Conservation (phyloP, 2,888 invertebrate species). For the Callyntrura sp. region DNA sequence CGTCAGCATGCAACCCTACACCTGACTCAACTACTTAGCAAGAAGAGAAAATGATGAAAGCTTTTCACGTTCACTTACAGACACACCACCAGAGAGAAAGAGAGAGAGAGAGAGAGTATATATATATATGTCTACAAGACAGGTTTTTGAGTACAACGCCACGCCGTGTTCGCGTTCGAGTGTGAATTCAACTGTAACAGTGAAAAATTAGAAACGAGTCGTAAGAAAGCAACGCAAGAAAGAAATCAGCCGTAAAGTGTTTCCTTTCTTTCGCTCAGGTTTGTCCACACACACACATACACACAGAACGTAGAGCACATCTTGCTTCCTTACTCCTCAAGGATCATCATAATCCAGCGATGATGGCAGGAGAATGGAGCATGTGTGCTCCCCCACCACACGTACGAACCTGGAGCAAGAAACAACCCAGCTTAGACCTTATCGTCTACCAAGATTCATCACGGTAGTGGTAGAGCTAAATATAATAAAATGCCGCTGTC, state of each 20-base stretch:
- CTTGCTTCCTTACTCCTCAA: neutral
- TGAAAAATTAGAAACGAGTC: neutral
- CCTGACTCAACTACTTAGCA: neutral
- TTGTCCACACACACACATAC: no score
- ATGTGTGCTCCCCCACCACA: no score
- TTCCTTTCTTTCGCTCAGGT: neutral
- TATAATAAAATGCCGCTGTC: no score
- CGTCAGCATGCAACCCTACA: neutral
- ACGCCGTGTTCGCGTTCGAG: no score
- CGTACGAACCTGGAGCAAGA: no score
- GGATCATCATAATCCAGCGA: neutral
- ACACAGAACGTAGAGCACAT: no score
- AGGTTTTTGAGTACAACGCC: neutral
- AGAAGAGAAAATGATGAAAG: slow-evolving; percentile 31
- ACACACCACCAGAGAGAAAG: no score
- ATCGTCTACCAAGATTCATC: no score
- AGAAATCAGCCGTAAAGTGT: slow-evolving; percentile 51
- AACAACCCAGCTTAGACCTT: no score
- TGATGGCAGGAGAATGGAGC: slow-evolving; percentile 60
- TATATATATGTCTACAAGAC: no score
- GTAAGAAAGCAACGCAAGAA: slow-evolving; percentile 18
- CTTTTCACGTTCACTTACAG: slow-evolving; percentile 56
- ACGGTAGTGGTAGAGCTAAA: no score
- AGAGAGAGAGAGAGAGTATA: no score
- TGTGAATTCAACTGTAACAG: neutral